Percentiles rank a stretch among this genome's conserved stretches.
These are phyloP conservation scores for Platichthys stellatus DNA, from an alignment of 2,113 vertebrate species.

Conservation along the genomic window DNA sequence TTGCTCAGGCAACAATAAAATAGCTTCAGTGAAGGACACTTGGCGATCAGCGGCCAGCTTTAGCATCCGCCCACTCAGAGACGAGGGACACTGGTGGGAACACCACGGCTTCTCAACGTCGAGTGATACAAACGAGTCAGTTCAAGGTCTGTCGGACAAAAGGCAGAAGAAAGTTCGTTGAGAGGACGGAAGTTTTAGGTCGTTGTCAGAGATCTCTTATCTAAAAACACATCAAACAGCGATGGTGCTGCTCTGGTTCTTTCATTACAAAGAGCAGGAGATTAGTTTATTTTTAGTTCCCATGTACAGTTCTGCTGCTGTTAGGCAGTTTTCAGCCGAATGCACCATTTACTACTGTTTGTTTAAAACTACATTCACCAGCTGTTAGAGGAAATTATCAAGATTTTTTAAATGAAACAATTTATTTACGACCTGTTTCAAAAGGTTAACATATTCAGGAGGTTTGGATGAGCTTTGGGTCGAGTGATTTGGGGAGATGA, in stretches of 20 bases:
- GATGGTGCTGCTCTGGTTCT: no score
- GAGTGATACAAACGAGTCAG: neutral
- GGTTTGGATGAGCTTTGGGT: no score
- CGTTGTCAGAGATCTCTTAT: no score
- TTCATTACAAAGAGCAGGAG: neutral
- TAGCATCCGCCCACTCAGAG: conserved; percentile 34
- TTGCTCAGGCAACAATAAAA: conserved; percentile 54
- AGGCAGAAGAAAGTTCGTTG: neutral
- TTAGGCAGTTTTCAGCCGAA: no score
- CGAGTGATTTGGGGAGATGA: no score
- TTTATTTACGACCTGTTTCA: neutral
- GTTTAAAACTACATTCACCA: no score
- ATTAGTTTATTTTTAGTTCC: neutral
- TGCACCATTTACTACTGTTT: neutral
- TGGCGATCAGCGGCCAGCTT: conserved; percentile 21
- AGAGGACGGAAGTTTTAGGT: neutral
- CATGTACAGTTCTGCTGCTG: neutral
- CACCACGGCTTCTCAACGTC: no score
- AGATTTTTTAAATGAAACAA: neutral
- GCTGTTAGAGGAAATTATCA: no score
- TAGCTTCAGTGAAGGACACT: conserved; percentile 46
- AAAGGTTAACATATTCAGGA: neutral
- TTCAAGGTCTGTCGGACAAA: neutral
- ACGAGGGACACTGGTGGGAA: conserved; percentile 27
- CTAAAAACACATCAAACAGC: no score